Conservation (phyloP, 2,888 invertebrate species). For the Leistus spinibarbis region DNA sequence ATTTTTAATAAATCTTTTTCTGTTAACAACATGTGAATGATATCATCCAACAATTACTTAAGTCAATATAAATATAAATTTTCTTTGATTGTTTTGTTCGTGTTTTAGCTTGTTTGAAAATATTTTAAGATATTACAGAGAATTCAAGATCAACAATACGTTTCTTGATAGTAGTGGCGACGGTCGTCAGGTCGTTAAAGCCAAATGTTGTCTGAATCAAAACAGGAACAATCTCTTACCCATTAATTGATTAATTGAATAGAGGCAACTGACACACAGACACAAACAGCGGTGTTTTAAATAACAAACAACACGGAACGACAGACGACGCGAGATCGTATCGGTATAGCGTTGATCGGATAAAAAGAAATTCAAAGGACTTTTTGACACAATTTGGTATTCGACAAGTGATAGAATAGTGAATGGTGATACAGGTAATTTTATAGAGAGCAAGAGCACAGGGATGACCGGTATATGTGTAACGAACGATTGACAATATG, state of each 20-base stretch:
- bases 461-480: background rate
- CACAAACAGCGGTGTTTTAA: background rate
- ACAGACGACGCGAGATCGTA: background rate
- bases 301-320: conserved; percentile 3
- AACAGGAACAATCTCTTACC: background rate
- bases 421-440: background rate
- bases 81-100: background rate
- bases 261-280: background rate
- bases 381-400: background rate
- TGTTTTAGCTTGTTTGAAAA: background rate
- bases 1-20: background rate
- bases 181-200: background rate
- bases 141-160: background rate
- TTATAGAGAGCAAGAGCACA: background rate
- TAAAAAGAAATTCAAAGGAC: background rate
- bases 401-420: background rate
- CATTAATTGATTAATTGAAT: background rate
- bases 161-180: background rate
- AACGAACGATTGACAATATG: background rate
- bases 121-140: background rate
- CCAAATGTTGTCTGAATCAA: background rate
- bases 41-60: background rate
- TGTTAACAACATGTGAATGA: background rate
- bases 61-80: background rate
- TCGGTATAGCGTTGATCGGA: background rate